These are phyloP conservation scores for Ahaetulla prasina DNA, from an alignment of 2,113 vertebrate species.

Conservation along the genomic window DNA sequence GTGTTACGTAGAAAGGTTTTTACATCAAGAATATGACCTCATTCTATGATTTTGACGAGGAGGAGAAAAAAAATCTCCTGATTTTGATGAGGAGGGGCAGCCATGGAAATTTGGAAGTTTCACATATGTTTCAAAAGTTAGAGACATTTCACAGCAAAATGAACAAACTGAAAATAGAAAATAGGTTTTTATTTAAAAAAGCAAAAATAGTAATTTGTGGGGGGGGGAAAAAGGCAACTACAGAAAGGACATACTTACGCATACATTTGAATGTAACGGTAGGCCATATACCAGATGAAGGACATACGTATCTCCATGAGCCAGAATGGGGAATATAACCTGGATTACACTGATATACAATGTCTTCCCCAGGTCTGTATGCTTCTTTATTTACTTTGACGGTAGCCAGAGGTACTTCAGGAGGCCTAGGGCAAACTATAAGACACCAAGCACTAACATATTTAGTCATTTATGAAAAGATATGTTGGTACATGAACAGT, in stretches of 20 bases:
- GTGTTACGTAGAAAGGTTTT: neutral
- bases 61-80: neutral
- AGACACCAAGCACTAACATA: slow-evolving; percentile 8
- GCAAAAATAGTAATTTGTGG: neutral
- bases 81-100: neutral
- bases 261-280: slow-evolving; percentile 69
- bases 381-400: slow-evolving; percentile 55
- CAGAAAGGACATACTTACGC: slow-evolving; percentile 70
- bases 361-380: slow-evolving; percentile 69
- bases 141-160: neutral
- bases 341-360: slow-evolving; percentile 66
- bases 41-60: neutral
- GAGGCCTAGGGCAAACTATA: slow-evolving; percentile 77
- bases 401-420: slow-evolving; percentile 53
- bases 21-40: neutral
- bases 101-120: neutral
- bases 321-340: slow-evolving; percentile 68
- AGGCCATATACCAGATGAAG: slow-evolving; percentile 70
- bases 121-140: neutral
- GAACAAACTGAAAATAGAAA: neutral
- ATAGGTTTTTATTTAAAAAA: neutral
- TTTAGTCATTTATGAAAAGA: neutral
- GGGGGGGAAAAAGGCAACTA: too few relatives aligned
- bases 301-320: slow-evolving; percentile 72
- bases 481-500: neutral